A percentile compares a stretch with the other conserved stretches of the same genome.
Conservation (phyloP, 2,113 vertebrate genomes). For the Rhegmatorhina hoffmannsi region DNA sequence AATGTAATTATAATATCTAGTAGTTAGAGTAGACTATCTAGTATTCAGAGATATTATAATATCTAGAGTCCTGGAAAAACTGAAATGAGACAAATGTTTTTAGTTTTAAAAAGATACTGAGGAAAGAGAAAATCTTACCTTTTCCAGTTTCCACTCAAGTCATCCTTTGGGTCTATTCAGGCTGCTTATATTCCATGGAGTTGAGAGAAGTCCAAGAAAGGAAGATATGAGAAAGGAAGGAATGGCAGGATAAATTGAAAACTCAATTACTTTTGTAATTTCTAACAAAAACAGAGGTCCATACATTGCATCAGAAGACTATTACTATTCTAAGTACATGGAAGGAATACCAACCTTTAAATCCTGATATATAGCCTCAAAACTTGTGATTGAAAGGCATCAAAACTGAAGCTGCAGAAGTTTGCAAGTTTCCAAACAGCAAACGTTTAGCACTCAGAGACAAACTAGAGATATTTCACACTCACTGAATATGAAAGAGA, state of each 20-base stretch:
- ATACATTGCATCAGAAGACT: background rate
- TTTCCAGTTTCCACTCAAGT: background rate
- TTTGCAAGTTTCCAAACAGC: background rate
- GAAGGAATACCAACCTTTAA: background rate
- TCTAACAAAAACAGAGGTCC: background rate
- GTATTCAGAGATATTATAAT: too few species aligned
- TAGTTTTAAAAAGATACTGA: background rate
- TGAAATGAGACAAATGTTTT: background rate
- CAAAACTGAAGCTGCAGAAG: background rate
- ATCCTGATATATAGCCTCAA: background rate
- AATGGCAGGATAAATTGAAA: background rate
- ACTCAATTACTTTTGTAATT: background rate
- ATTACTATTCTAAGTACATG: background rate
- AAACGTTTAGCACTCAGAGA: background rate
- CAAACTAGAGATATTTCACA: background rate
- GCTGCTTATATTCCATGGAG: background rate
- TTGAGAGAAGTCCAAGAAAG: background rate
- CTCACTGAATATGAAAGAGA: background rate
- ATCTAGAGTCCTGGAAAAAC: too few species aligned
- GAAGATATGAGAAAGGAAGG: background rate
- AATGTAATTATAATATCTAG: background rate
- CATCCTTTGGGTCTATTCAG: background rate
- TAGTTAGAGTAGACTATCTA: background rate
- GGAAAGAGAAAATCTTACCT: background rate
- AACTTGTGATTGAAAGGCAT: background rate